Evolutionary conservation across 1,140 invertebrate species (phyloP).

Genomic region (Copidosoma floridanum): DNA sequence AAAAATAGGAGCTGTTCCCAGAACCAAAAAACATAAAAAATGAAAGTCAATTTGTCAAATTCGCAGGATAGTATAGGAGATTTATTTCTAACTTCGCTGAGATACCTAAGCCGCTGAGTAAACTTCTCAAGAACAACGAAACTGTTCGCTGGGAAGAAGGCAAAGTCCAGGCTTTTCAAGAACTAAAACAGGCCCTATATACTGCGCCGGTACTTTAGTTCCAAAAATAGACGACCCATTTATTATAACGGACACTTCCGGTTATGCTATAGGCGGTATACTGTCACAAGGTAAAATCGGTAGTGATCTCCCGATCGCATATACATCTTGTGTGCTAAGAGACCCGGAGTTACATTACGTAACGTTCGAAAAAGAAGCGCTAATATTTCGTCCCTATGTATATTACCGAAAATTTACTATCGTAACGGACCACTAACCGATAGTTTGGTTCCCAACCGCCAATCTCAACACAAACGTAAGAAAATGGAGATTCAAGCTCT

Average conservation of each 20-base stretch:
- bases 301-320: not conserved
- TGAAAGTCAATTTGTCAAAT: conserved; percentile 1
- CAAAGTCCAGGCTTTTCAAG: not conserved
- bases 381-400: not conserved
- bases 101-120: not conserved
- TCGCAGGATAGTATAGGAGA: conserved; percentile 1
- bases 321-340: not conserved
- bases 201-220: conserved; percentile 38
- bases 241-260: conserved; percentile 46
- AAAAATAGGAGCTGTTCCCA: not conserved
- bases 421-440: not conserved
- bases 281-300: conserved; percentile 34
- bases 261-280: conserved; percentile 41
- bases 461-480: too few relatives aligned
- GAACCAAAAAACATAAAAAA: not conserved
- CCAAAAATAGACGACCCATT: conserved; percentile 45
- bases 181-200: not conserved
- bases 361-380: conserved; percentile 1
- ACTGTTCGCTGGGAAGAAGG: not conserved
- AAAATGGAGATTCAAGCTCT: too few relatives aligned
- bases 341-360: not conserved
- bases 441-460: not conserved
- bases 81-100: not conserved
- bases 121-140: not conserved
- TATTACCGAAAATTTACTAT: not conserved